Percentiles rank a stretch among this genome's conserved stretches.
These are phyloP conservation scores for Chrysolina haemoptera DNA, from an alignment of 2,888 invertebrate genomes.

Conservation along the genomic window DNA sequence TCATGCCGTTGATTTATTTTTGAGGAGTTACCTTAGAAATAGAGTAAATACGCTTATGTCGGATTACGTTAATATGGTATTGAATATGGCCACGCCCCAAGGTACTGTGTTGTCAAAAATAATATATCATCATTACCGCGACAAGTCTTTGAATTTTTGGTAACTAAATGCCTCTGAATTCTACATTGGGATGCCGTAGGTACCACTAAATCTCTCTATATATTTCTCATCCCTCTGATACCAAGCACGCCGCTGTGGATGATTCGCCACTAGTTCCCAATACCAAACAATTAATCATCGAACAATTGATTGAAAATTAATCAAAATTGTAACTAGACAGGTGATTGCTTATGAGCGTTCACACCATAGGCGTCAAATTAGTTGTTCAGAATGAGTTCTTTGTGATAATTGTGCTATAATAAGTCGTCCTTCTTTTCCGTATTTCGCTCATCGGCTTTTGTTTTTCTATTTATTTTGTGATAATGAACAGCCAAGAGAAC, in stretches of 20 bases:
- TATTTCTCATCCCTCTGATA: no score
- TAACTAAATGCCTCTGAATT: no score
- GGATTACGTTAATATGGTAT: no score
- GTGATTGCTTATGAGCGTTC: slow-evolving; percentile 70
- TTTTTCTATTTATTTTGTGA: slow-evolving; percentile 47
- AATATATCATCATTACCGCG: no score
- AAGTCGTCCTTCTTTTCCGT: slow-evolving; percentile 45
- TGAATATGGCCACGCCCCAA: no score
- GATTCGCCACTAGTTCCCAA: slow-evolving; percentile 60
- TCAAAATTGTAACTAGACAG: slow-evolving; percentile 71
- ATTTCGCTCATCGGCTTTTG: slow-evolving; percentile 47
- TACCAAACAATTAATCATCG: slow-evolving; percentile 68
- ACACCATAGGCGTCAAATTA: slow-evolving; percentile 70
- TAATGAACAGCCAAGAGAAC: slow-evolving; percentile 27
- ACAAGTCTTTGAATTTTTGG: no score
- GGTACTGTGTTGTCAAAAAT: no score
- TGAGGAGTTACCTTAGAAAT: no score
- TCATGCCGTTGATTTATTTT: no score
- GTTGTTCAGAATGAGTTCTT: slow-evolving; percentile 63
- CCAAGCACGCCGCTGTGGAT: slow-evolving; percentile 45
- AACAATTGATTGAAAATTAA: slow-evolving; percentile 71
- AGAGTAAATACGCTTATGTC: no score
- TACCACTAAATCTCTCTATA: no score
- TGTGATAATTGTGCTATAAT: slow-evolving; percentile 57
- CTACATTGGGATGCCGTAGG: no score